Evolutionary conservation across 2,113 vertebrate species (phyloP), one percentile per base, ranked within the genome.

Genomic region (Hemibagrus wyckioides): DNA sequence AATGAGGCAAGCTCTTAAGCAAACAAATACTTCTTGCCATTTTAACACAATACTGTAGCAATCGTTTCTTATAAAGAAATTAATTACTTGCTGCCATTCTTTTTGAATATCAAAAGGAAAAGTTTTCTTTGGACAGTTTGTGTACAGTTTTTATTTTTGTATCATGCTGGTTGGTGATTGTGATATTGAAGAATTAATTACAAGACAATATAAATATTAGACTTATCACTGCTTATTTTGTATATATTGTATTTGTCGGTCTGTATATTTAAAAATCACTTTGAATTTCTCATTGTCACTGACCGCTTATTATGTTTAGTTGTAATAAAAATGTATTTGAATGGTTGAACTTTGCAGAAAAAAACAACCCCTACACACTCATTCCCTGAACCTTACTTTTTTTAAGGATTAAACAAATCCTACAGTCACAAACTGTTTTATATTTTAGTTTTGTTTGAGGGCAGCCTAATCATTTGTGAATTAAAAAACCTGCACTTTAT

Each of bases 1-100:
- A 88, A 82, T 92, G 91, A 94, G 92, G 94, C 93, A 93, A 94
- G 93, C 94, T 94, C 93, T 94, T 92, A 95, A 94, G 93, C 92
- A 90, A 88, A 92, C 92, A 87, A 92, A 92, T 94, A 94, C 82
- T 94, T 91, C 92, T 95, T 95, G 95, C 94, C 94, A 94, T 94
- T 94, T 95, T 95, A 96, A 97, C 96, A 97, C 94, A 80, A 97
- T 97, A 97, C 96, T 97, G 97, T 97, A 97, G 96, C 95, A 95
- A 94, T 95, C 94, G 92, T 96, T 96, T 96, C 95, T 96, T 95
- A 95, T 94, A 94, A 95, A 93, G 92, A 91, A 92, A 94, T 94
- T 92, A 91, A 94, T 95, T 94, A 93, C 95, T 94, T 94, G 94
- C 95, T 96, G 95, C 94, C 95, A 95, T 95, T 95, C 90, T 95